A percentile compares a stretch with the other conserved stretches of the same genome.
These are phyloP conservation scores for Lepidostoma basale DNA, from an alignment of 1,140 invertebrate species.

Conservation along the genomic window DNA sequence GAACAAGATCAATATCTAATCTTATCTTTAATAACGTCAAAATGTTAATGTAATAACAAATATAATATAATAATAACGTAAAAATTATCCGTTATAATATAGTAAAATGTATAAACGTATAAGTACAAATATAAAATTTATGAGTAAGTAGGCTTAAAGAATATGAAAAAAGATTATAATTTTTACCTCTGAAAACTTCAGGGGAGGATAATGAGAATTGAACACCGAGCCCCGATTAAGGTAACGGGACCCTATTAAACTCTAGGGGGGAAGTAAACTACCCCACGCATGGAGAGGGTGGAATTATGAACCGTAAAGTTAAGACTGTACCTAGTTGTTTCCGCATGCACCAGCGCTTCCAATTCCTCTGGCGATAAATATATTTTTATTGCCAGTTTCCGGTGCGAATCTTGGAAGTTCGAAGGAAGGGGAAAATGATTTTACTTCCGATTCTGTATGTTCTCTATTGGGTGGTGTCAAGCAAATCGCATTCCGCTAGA, in stretches of 20 bases:
- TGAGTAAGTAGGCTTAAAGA: too few species aligned
- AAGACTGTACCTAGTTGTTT: background rate
- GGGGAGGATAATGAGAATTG: background rate
- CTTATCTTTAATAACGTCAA: too few species aligned
- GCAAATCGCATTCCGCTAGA: background rate
- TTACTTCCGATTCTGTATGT: slow-evolving; percentile 14
- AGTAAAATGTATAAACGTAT: background rate
- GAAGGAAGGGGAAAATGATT: slow-evolving; percentile 25
- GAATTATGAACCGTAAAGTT: slow-evolving; percentile 42
- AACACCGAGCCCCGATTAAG: background rate
- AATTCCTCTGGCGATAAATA: slow-evolving; percentile 36
- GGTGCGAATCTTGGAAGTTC: slow-evolving; percentile 15
- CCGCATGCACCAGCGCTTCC: background rate
- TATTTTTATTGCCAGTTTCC: slow-evolving; percentile 41
- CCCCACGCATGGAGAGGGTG: background rate
- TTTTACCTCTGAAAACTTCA: too few species aligned
- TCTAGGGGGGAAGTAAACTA: too few species aligned
- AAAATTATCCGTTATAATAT: background rate
- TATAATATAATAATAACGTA: too few species aligned
- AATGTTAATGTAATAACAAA: too few species aligned
- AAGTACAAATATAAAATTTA: too few species aligned
- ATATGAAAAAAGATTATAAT: too few species aligned
- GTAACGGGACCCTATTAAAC: slow-evolving; percentile 3
- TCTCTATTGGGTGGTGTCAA: slow-evolving; percentile 25
- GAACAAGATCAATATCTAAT: too few species aligned